Evolutionary conservation across 2,888 invertebrate genomes (phyloP).

Genomic region (Hoplodrina blanda): DNA sequence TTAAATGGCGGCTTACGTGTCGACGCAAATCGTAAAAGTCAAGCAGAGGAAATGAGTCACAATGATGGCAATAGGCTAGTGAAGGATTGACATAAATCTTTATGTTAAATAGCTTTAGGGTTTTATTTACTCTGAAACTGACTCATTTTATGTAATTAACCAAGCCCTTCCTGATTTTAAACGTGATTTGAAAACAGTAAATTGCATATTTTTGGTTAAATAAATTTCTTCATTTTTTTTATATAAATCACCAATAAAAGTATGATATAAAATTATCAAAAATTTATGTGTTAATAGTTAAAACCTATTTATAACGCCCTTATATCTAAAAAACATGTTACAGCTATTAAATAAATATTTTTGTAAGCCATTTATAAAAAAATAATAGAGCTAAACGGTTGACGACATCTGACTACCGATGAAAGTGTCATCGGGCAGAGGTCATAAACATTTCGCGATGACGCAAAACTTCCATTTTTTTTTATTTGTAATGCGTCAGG

Average conservation of each 20-base stretch:
- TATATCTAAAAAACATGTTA: conserved; percentile 50
- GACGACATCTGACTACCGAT: conserved; percentile 60
- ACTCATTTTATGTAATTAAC: conserved; percentile 16
- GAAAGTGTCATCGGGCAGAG: conserved; percentile 65
- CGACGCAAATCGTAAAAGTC: conserved; percentile 42
- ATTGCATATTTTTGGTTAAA: conserved; percentile 6
- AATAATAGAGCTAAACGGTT: conserved; percentile 60
- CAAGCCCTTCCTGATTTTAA: conserved; percentile 22
- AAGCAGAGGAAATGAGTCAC: conserved; percentile 22
- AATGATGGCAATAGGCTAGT: conserved; percentile 4
- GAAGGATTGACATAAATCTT: conserved; percentile 42
- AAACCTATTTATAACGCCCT: conserved; percentile 48
- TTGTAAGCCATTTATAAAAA: conserved; percentile 53
- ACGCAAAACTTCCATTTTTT: conserved; percentile 57
- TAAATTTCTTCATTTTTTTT: too few relatives aligned
- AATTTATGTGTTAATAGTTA: conserved; percentile 24
- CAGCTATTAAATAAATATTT: conserved; percentile 58
- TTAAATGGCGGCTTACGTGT: conserved; percentile 30
- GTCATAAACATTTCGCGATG: conserved; percentile 63
- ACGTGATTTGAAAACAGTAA: not conserved
- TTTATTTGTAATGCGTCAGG: conserved; percentile 47
- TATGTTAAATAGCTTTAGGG: conserved; percentile 24
- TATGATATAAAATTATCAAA: conserved; percentile 20
- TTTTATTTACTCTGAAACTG: conserved; percentile 5
- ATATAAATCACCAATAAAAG: conserved; percentile 2